These are phyloP conservation scores for Pollimyrus isidori DNA, from an alignment of 2,113 vertebrate species.

Conservation along the genomic window DNA sequence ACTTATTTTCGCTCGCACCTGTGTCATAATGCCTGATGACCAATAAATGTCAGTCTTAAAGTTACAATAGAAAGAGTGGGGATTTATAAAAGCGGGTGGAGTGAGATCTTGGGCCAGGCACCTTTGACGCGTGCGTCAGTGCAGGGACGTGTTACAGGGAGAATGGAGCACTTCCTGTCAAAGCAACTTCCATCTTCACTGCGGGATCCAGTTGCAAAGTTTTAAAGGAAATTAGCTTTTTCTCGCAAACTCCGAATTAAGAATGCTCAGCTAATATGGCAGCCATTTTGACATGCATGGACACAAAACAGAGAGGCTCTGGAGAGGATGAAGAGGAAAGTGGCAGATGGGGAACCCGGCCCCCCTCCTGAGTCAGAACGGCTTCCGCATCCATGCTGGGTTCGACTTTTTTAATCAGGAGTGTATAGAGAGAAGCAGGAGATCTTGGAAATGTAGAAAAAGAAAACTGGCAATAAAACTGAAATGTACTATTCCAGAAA, in stretches of 20 bases:
- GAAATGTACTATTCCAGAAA: slow-evolving; percentile 14
- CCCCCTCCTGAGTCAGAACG: background rate
- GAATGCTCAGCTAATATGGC: background rate
- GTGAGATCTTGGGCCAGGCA: background rate
- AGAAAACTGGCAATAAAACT: slow-evolving; percentile 9
- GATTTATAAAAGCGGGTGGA: slow-evolving; percentile 9
- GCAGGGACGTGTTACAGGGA: background rate
- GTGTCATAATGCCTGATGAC: background rate
- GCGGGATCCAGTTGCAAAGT: background rate
- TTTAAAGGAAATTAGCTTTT: background rate
- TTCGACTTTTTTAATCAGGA: background rate
- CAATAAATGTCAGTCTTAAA: slow-evolving; percentile 17
- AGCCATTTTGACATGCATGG: background rate
- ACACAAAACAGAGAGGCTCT: background rate
- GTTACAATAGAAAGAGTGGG: slow-evolving; percentile 12
- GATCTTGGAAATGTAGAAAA: background rate
- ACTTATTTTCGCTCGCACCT: slow-evolving; percentile 1
- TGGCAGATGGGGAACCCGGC: background rate
- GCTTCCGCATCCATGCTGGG: background rate
- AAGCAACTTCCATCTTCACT: background rate
- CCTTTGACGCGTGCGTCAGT: background rate
- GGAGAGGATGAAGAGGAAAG: background rate
- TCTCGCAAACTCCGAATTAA: background rate
- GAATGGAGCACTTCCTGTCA: background rate
- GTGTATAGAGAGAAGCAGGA: background rate